Evolutionary conservation across 2,797 vertebrate genomes (phyloP).

Genomic region (Synaphobranchus kaupii): DNA sequence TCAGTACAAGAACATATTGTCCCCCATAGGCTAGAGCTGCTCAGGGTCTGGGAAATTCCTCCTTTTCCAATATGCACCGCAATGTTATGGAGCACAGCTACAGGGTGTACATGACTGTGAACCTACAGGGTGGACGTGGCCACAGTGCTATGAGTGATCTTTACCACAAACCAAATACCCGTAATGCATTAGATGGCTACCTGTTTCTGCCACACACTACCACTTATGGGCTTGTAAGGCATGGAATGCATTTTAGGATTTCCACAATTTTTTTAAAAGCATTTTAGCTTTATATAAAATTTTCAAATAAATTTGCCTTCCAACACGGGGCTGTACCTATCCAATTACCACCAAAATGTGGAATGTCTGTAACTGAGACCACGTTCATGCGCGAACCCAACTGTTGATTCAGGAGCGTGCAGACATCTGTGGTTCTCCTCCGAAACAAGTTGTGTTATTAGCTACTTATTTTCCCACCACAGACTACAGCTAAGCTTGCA

Average conservation of each 20-base stretch:
- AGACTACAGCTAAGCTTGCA: too few relatives aligned
- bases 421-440: too few relatives aligned
- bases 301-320: too few relatives aligned
- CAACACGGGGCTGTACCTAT: too few relatives aligned
- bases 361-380: too few relatives aligned
- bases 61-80: neutral
- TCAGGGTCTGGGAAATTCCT: neutral
- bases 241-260: neutral
- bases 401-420: too few relatives aligned
- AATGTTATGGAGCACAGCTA: conserved; percentile 14
- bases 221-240: neutral
- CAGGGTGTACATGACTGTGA: conserved; percentile 49
- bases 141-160: neutral
- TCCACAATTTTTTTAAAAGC: too few relatives aligned
- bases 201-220: neutral
- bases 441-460: too few relatives aligned
- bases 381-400: too few relatives aligned
- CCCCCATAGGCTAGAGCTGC: neutral
- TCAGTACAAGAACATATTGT: conserved; percentile 35
- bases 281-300: too few relatives aligned
- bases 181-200: neutral
- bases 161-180: neutral
- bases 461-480: too few relatives aligned
- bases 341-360: too few relatives aligned
- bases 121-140: conserved; percentile 55